Percentiles rank a stretch among this genome's conserved stretches.
These are phyloP conservation scores for Malurus melanocephalus DNA, from an alignment of 2,113 vertebrate genomes.

Conservation along the genomic window DNA sequence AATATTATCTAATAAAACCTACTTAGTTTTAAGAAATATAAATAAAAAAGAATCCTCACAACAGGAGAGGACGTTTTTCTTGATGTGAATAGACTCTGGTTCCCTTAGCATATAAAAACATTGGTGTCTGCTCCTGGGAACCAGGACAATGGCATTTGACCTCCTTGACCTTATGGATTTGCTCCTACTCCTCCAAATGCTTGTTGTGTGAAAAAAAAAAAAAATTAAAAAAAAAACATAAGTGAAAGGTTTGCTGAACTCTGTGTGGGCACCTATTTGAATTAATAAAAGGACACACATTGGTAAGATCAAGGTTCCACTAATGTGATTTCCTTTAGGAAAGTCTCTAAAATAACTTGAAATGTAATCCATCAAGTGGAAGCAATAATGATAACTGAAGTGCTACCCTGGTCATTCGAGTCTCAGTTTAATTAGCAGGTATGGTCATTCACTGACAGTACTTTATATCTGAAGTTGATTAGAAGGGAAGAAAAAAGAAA, in stretches of 20 bases:
- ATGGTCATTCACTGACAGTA: neutral
- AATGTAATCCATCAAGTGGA: conserved; percentile 39
- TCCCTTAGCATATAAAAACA: neutral
- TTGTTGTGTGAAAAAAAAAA: neutral
- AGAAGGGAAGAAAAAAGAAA: conserved; percentile 17
- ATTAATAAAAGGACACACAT: neutral
- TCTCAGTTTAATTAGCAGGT: conserved; percentile 29
- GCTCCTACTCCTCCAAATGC: neutral
- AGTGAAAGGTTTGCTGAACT: neutral
- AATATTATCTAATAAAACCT: neutral
- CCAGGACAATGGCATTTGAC: neutral
- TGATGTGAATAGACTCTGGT: neutral
- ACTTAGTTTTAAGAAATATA: neutral
- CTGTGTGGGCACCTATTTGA: neutral
- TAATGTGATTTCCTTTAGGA: conserved; percentile 6
- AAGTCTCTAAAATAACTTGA: neutral
- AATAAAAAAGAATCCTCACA: neutral
- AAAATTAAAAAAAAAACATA: no score
- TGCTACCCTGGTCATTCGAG: conserved; percentile 18
- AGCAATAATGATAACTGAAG: conserved; percentile 46
- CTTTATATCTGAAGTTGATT: conserved; percentile 9
- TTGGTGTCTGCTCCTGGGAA: neutral
- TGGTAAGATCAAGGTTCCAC: neutral
- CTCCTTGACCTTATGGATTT: neutral
- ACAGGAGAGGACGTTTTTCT: neutral